Percentiles rank a stretch among this genome's conserved stretches.
phyloP scores from a whole-genome alignment of 1,140 invertebrate genomes.

The Achroia grisella region DNA sequence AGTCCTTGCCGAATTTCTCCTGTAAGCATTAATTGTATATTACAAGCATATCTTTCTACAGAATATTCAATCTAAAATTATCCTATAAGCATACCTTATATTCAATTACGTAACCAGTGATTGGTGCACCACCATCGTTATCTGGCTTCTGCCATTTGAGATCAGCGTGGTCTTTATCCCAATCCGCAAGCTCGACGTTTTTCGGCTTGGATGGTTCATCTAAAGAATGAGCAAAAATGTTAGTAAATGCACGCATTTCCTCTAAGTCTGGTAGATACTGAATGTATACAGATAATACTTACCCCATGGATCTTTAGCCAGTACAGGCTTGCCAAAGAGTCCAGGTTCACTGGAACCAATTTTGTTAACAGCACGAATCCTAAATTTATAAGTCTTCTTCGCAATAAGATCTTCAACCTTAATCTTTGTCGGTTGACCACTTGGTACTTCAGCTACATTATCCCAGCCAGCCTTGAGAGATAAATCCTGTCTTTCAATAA shows the following conservation, averaged over 20 bases:
- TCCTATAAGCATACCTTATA: slow-evolving; percentile 76
- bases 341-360: slow-evolving; percentile 92
- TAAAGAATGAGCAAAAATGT: slow-evolving; percentile 52
- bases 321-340: slow-evolving; percentile 86
- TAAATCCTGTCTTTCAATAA: slow-evolving; percentile 90
- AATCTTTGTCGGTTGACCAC: slow-evolving; percentile 80
- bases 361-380: slow-evolving; percentile 95
- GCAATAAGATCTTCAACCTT: slow-evolving; percentile 91
- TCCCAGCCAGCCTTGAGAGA: slow-evolving; percentile 85
- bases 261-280: not conserved
- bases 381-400: slow-evolving; percentile 95
- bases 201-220: slow-evolving; percentile 95
- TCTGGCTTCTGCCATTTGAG: slow-evolving; percentile 93
- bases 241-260: not conserved
- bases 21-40: slow-evolving; percentile 15
- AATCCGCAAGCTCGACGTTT: slow-evolving; percentile 92
- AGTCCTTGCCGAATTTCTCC: slow-evolving; percentile 94
- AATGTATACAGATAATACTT: slow-evolving; percentile 25
- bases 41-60: too few species aligned
- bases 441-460: slow-evolving; percentile 83
- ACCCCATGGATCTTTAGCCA: slow-evolving; percentile 99
- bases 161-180: slow-evolving; percentile 97
- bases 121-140: slow-evolving; percentile 94
- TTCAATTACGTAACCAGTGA: slow-evolving; percentile 94
- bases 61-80: not conserved